Percentiles rank a stretch among this genome's conserved stretches.
These are phyloP conservation scores for Isichthys henryi DNA, from an alignment of 2,113 vertebrate species.

Conservation along the genomic window DNA sequence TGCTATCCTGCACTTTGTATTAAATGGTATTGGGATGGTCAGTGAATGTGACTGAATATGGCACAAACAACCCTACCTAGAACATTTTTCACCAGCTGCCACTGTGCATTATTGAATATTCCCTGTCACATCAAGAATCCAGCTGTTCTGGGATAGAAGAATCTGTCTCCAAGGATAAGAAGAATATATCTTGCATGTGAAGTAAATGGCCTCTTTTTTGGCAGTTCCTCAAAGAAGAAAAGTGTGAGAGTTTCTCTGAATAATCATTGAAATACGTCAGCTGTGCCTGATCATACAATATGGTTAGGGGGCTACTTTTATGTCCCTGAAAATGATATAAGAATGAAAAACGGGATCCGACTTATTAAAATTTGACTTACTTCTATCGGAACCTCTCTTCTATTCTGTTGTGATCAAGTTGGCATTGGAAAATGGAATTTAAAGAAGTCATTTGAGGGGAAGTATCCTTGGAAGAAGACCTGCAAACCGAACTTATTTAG, in stretches of 20 bases:
- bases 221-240: neutral
- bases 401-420: neutral
- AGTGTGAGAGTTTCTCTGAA: neutral
- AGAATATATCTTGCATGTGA: neutral
- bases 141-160: neutral
- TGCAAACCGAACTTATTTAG: neutral
- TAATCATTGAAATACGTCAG: neutral
- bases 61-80: neutral
- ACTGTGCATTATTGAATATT: neutral
- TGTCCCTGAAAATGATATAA: neutral
- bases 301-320: neutral
- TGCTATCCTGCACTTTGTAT: neutral
- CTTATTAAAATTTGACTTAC: neutral
- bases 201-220: neutral
- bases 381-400: neutral
- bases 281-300: neutral
- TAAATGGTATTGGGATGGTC: neutral
- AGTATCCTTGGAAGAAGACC: neutral
- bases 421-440: neutral
- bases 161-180: neutral
- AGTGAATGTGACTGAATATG: neutral
- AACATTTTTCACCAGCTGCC: neutral
- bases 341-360: neutral
- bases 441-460: neutral
- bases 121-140: neutral